Evolutionary conservation across 2,888 invertebrate species (phyloP).

Genomic region (Biston stratarius): DNA sequence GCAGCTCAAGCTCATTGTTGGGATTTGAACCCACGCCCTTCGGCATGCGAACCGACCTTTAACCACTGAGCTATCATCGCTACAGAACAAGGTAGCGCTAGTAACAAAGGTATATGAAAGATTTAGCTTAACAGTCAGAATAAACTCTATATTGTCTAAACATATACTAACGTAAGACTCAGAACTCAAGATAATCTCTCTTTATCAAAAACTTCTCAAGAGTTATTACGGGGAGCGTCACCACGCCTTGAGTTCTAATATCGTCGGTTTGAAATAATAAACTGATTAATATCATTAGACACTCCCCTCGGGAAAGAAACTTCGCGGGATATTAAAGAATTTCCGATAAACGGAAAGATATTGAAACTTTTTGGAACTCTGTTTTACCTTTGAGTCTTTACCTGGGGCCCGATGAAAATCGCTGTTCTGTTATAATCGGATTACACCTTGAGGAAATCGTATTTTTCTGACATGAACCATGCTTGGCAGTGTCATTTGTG

Average conservation of each 20-base stretch:
- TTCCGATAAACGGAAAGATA: conserved; percentile 22
- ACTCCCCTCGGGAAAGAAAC: conserved; percentile 21
- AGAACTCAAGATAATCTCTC: conserved; percentile 32
- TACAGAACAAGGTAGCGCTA: no score
- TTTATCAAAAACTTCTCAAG: conserved; percentile 27
- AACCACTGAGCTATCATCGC: no score
- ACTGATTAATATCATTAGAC: conserved; percentile 27
- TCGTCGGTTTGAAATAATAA: conserved; percentile 23
- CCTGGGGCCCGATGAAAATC: conserved; percentile 1
- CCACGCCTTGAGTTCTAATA: conserved; percentile 27
- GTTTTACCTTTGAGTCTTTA: conserved; percentile 19
- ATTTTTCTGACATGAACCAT: no score
- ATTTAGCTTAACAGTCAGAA: no score
- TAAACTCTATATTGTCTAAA: neutral
- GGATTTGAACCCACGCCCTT: no score
- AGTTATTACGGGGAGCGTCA: conserved; percentile 37
- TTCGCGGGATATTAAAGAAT: conserved; percentile 26
- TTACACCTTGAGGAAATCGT: no score
- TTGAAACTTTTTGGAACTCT: conserved; percentile 14
- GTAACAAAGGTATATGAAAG: no score
- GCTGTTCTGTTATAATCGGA: neutral
- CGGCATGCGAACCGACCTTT: no score
- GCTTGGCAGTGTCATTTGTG: no score
- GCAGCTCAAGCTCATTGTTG: no score
- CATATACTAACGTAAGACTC: neutral